Percentiles rank a stretch among this genome's conserved stretches.
These are phyloP conservation scores for Erythrocebus patas DNA, from an alignment of 2,113 vertebrate species.

Conservation along the genomic window DNA sequence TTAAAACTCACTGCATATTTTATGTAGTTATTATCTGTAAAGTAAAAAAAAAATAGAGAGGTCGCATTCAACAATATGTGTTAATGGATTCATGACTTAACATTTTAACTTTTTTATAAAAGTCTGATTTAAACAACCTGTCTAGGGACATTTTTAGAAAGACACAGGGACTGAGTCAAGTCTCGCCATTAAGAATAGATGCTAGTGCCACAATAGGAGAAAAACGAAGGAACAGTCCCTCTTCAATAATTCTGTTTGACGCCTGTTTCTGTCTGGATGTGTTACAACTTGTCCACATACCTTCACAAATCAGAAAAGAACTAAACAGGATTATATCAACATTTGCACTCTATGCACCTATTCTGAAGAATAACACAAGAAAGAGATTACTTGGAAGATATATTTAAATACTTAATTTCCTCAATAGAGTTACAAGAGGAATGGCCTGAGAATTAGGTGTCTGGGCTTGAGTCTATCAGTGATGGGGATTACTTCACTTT, in stretches of 20 bases:
- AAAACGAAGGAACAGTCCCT: not conserved
- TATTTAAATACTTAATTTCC: not conserved
- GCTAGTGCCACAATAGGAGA: not conserved
- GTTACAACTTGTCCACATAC: not conserved
- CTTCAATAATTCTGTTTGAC: not conserved
- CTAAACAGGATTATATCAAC: not conserved
- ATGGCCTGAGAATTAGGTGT: not conserved
- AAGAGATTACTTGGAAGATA: not conserved
- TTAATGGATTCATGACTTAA: not conserved
- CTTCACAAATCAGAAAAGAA: not conserved
- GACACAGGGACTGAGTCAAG: not conserved
- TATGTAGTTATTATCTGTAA: constrained; percentile 4
- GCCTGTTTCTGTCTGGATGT: not conserved
- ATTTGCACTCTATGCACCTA: not conserved
- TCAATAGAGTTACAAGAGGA: constrained; percentile 20
- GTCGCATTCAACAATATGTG: not conserved
- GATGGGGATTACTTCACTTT: not conserved
- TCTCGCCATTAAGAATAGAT: not conserved
- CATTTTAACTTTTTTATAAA: constrained; percentile 25
- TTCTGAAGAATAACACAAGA: not conserved
- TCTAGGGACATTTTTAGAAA: not conserved
- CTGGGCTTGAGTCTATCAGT: not conserved
- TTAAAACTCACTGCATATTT: not conserved
- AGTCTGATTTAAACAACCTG: constrained; percentile 25
- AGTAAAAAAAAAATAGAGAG: not conserved